phyloP scores from a whole-genome alignment of 1,140 invertebrate species.

The Archivesica marissinica region DNA sequence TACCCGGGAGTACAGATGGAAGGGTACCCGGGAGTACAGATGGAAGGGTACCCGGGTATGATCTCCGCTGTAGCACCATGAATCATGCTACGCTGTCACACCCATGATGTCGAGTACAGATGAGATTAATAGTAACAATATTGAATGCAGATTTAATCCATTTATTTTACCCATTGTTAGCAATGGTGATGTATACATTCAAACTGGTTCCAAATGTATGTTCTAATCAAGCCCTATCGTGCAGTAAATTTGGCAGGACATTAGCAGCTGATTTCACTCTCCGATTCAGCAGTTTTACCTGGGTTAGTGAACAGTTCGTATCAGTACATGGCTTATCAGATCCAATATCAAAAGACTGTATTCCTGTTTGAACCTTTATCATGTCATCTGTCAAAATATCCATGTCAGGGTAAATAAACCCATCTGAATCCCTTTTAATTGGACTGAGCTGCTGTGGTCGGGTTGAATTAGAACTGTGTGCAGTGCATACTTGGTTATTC shows the following conservation, averaged over 20 bases:
- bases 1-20: too few species aligned
- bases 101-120: too few species aligned
- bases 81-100: too few species aligned
- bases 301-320: not conserved
- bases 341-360: constrained; percentile 30
- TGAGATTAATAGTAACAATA: too few species aligned
- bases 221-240: not conserved
- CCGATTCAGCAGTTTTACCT: constrained; percentile 58
- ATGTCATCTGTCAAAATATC: constrained; percentile 57
- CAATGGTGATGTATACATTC: too few species aligned
- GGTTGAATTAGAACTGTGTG: not conserved
- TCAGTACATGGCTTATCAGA: not conserved
- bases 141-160: too few species aligned
- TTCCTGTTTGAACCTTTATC: constrained; percentile 46
- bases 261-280: constrained; percentile 65
- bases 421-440: constrained; percentile 47
- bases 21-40: too few species aligned
- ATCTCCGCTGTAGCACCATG: too few species aligned
- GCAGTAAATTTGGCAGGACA: constrained; percentile 52
- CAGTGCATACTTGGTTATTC: constrained; percentile 11
- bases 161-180: too few species aligned
- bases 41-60: too few species aligned
- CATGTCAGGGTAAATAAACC: constrained; percentile 70
- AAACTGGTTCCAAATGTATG: too few species aligned
- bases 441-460: not conserved